These are phyloP conservation scores for Xylophagus ater DNA, from an alignment of 2,888 invertebrate genomes.

Conservation along the genomic window DNA sequence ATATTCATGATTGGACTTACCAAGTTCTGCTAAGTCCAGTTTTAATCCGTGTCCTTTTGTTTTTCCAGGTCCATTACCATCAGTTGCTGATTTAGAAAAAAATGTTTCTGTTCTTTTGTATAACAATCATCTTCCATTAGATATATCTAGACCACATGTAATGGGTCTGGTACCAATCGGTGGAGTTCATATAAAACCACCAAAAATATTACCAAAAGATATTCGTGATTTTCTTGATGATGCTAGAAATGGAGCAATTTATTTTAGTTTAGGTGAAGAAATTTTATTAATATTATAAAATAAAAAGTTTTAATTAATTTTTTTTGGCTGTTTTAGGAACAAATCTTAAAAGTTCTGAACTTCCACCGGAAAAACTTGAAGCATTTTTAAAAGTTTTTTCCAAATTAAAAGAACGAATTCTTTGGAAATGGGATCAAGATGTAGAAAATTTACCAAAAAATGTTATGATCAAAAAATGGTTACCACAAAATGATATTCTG, in stretches of 20 bases:
- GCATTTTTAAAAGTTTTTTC: conserved; percentile 33
- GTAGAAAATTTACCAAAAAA: conserved; percentile 35
- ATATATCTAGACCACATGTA: conserved; percentile 37
- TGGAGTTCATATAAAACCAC: conserved; percentile 43
- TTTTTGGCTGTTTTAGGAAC: conserved; percentile 27
- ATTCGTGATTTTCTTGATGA: conserved; percentile 39
- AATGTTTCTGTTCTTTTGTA: conserved; percentile 39
- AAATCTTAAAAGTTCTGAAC: conserved; percentile 34
- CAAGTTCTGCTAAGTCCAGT: no score
- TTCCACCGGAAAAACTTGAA: conserved; percentile 32
- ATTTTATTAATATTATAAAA: neutral
- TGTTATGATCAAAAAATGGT: conserved; percentile 39
- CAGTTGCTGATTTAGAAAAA: conserved; percentile 36
- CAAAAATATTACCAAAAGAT: conserved; percentile 34
- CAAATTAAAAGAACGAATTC: conserved; percentile 33
- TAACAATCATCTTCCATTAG: conserved; percentile 42
- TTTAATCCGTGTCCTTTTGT: neutral
- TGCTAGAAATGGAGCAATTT: conserved; percentile 37
- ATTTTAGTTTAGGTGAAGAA: conserved; percentile 36
- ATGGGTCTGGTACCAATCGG: conserved; percentile 43
- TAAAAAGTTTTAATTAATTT: neutral
- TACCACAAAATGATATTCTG: conserved; percentile 43
- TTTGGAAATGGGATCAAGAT: conserved; percentile 41
- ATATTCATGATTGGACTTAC: neutral
- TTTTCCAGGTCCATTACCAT: conserved; percentile 21